Conservation (phyloP, 1,140 invertebrate genomes). For the Aplysia californica region DNA sequence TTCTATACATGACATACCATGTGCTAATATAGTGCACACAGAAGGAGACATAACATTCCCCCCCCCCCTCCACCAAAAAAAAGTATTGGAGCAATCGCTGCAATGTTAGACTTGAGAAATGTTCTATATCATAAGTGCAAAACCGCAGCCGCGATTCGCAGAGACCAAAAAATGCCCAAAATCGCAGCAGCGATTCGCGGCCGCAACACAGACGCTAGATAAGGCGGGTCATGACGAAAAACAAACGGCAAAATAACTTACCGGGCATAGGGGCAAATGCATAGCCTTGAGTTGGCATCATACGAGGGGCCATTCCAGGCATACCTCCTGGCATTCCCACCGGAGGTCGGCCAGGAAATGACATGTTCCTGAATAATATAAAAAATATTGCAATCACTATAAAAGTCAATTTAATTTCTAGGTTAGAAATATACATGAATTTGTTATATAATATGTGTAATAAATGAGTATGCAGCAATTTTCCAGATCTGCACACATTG, state of each 20-base stretch:
- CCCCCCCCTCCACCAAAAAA: too few species aligned
- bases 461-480: too few species aligned
- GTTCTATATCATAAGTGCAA: background rate
- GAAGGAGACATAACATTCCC: too few species aligned
- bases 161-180: background rate
- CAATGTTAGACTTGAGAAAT: background rate
- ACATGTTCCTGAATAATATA: too few species aligned
- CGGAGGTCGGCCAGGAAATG: constrained; percentile 64
- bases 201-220: background rate
- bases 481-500: too few species aligned
- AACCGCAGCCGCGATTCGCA: background rate
- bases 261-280: constrained; percentile 61
- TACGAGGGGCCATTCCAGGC: constrained; percentile 60
- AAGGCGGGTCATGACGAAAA: background rate
- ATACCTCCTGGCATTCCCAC: constrained; percentile 50
- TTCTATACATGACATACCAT: too few species aligned
- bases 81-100: background rate
- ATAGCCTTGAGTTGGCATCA: constrained; percentile 58
- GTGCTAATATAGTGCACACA: too few species aligned
- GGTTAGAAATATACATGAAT: too few species aligned
- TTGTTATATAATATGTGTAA: too few species aligned
- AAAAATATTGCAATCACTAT: too few species aligned
- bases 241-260: constrained; percentile 34
- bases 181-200: background rate
- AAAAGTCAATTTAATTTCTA: too few species aligned